Percentiles rank a stretch among this genome's conserved stretches.
Conservation (phyloP, 2,797 vertebrate genomes). For the Coendou prehensilis region DNA sequence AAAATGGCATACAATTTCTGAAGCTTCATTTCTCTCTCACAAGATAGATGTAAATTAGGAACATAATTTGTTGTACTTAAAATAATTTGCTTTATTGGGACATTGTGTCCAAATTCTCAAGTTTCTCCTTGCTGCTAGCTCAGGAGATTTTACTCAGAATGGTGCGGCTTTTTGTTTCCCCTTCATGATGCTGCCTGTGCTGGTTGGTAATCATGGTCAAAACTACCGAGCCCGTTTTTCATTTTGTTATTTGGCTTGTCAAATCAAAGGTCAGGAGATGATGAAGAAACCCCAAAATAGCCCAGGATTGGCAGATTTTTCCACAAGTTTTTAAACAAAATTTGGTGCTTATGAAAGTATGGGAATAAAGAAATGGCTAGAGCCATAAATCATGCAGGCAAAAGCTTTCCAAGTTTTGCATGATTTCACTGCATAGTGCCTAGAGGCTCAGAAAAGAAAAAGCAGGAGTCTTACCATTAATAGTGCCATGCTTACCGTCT, state of each 20-base stretch:
- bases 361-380: conserved; percentile 79
- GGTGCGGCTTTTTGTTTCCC: conserved; percentile 67
- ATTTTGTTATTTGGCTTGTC: conserved; percentile 85
- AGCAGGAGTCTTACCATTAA: conserved; percentile 51
- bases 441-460: conserved; percentile 72
- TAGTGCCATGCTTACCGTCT: conserved; percentile 40
- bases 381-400: conserved; percentile 69
- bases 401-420: conserved; percentile 74
- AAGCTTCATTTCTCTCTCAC: conserved; percentile 74
- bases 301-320: conserved; percentile 76
- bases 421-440: conserved; percentile 63
- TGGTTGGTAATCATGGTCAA: conserved; percentile 80
- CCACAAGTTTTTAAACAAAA: conserved; percentile 78
- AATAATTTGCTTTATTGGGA: conserved; percentile 79
- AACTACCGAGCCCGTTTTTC: conserved; percentile 78
- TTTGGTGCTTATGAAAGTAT: conserved; percentile 82
- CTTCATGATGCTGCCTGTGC: conserved; percentile 30
- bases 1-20: conserved; percentile 71
- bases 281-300: conserved; percentile 85
- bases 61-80: conserved; percentile 78
- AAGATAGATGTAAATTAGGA: conserved; percentile 79
- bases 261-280: conserved; percentile 84
- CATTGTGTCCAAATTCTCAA: conserved; percentile 63
- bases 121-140: conserved; percentile 63
- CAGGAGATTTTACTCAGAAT: conserved; percentile 40